These are phyloP conservation scores for Spilarctia lutea DNA, from an alignment of 2,888 invertebrate species.

Conservation along the genomic window DNA sequence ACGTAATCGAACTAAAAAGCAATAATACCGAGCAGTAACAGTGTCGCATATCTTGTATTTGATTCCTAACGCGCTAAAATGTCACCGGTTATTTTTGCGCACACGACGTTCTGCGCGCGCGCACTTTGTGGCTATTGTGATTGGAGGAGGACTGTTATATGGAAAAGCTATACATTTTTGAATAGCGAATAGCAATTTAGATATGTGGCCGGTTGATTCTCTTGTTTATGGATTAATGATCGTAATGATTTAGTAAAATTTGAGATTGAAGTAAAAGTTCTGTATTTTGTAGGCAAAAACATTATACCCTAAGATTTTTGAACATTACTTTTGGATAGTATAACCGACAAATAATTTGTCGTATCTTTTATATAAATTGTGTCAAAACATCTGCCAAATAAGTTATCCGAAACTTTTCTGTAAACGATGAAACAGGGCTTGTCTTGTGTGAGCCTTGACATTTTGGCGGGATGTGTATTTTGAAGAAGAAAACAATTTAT, in stretches of 20 bases:
- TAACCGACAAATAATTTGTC: too few relatives aligned
- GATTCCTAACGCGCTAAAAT: constrained; percentile 70
- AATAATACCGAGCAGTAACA: constrained; percentile 41
- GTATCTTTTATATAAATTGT: too few relatives aligned
- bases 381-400: too few relatives aligned
- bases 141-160: constrained; percentile 35
- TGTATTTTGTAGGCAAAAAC: background rate
- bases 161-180: constrained; percentile 28
- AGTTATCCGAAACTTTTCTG: too few relatives aligned
- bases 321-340: too few relatives aligned
- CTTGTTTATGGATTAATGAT: constrained; percentile 6
- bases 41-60: constrained; percentile 53
- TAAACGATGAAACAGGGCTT: too few relatives aligned
- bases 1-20: constrained; percentile 28
- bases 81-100: constrained; percentile 77
- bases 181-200: constrained; percentile 26
- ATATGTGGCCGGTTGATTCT: constrained; percentile 14
- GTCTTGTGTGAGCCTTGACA: background rate
- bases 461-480: background rate
- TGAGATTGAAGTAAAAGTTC: background rate
- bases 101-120: constrained; percentile 36
- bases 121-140: constrained; percentile 43
- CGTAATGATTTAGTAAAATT: background rate
- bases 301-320: too few relatives aligned
- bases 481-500: background rate